Base-by-base conservation (phyloP, 2,888 invertebrate species). In the Pedicia rivosa region DNA sequence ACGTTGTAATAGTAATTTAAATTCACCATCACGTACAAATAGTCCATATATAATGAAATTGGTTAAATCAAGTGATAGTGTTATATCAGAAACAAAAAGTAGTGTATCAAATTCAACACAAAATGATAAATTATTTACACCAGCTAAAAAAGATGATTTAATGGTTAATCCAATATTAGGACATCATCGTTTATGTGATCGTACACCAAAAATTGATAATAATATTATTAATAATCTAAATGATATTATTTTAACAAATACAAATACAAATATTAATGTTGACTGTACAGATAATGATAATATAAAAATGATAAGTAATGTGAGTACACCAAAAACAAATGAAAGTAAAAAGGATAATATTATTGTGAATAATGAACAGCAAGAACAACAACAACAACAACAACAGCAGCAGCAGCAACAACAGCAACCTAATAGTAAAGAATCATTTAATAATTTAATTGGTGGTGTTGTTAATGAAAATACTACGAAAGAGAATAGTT, bases 111-210 rank as follows among this genome's bases (percentile, higher is more conserved):
- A 57, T 47, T 45, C 57, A 12, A 59, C 57, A 35, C 57, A 58
- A 13, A 53, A 54, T 49, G 55, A 59, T 36, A 58, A 58, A 40
- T 38, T 59, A 20, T 60, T 57, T 41, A 56, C 52, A 24, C 57
- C 58, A 13, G 53, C 52, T 24, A 62, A 62, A 40, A 59, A 58
- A 39, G 62, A 61, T 31, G 61, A 61, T 43, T 41, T 61, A 3
- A 59, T 58, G 57, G 57, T 63, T 4, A 63, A 64, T 51, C 63
- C 63, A 25, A 59, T 63, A 38, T 50, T 71, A 27, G 65, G 72
- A 1, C 73, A 74, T 52, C 74, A 74, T 48, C 66, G 72, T 36
- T 57, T 73, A 12, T 74, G 73, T 50, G 73, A 73, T 48, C 49
- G 61, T 7, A 58, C 57, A 6, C 16, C 35, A 41, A 28, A 38